Conservation (phyloP, 2,797 vertebrate species). For the Karalla daura region DNA sequence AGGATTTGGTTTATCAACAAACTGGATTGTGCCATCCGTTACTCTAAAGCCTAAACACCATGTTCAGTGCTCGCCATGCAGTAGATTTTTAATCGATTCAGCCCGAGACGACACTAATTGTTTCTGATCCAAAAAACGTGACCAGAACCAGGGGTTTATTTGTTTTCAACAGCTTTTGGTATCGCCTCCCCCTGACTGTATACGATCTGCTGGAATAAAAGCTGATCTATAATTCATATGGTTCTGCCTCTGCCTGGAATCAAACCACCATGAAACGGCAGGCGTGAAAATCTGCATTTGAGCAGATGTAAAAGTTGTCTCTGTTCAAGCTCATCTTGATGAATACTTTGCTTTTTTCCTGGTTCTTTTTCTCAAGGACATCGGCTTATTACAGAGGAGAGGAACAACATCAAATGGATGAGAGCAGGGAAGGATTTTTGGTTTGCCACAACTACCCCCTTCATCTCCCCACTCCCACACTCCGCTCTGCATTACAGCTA, state of each 20-base stretch:
- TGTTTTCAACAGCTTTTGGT: conserved; percentile 30
- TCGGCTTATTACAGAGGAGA: conserved; percentile 31
- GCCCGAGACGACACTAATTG: conserved; percentile 41
- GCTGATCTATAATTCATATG: conserved; percentile 72
- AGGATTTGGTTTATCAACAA: conserved; percentile 75
- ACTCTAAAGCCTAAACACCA: conserved; percentile 42
- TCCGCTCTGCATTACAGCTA: conserved; percentile 25
- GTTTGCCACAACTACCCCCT: conserved; percentile 23
- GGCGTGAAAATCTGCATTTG: conserved; percentile 26
- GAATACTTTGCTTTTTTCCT: not conserved
- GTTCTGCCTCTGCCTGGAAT: conserved; percentile 47
- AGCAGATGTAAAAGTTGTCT: conserved; percentile 40
- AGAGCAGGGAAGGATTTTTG: conserved; percentile 44
- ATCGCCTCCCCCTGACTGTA: conserved; percentile 3
- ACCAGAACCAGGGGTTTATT: conserved; percentile 36
- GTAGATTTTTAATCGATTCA: conserved; percentile 38
- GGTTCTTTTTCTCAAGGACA: conserved; percentile 45
- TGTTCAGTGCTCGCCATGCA: conserved; percentile 9
- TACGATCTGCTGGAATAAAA: conserved; percentile 42
- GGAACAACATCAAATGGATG: conserved; percentile 41
- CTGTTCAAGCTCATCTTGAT: conserved; percentile 22
- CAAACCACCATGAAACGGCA: conserved; percentile 36
- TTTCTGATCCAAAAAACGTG: conserved; percentile 50
- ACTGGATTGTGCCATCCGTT: conserved; percentile 53
- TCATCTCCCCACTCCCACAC: conserved; percentile 30